phyloP scores from a whole-genome alignment of 2,888 invertebrate species.

The Didymodactylos carnosus region DNA sequence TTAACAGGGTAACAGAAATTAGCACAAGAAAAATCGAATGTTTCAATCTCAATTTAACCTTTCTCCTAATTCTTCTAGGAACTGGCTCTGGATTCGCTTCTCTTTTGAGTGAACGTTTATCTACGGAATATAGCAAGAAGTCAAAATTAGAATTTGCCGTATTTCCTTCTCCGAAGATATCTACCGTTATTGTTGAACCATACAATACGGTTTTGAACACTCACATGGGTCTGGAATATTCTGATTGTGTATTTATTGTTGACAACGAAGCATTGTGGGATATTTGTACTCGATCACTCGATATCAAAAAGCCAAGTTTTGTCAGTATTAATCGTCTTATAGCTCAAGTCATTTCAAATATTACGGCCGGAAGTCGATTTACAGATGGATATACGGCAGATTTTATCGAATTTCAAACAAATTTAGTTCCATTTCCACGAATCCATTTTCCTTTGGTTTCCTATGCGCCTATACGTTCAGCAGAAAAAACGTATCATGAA shows the following conservation, averaged over 20 bases:
- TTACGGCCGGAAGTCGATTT: slow-evolving; percentile 6
- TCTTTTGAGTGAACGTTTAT: slow-evolving; percentile 4
- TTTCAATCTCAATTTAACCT: no score
- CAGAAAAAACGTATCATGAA: slow-evolving; percentile 2
- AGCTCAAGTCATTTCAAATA: slow-evolving; percentile 9
- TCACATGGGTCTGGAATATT: slow-evolving; percentile 10
- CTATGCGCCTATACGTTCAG: slow-evolving; percentile 9
- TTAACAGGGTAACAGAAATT: no score
- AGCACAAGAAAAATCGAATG: no score
- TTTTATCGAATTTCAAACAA: slow-evolving; percentile 15
- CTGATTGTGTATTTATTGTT: slow-evolving; percentile 13
- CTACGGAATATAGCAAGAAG: slow-evolving; percentile 8
- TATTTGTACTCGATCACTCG: slow-evolving; percentile 1
- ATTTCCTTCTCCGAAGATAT: slow-evolving; percentile 1
- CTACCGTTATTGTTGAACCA: slow-evolving; percentile 15
- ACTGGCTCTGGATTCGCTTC: slow-evolving; percentile 16
- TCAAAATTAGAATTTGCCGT: slow-evolving; percentile 6
- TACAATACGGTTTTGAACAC: slow-evolving; percentile 15
- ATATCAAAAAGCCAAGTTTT: slow-evolving; percentile 11
- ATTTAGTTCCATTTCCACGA: slow-evolving; percentile 16
- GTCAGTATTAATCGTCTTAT: slow-evolving; percentile 14
- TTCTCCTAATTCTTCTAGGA: neutral
- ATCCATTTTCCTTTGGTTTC: slow-evolving; percentile 15
- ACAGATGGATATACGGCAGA: neutral
- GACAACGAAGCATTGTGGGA: slow-evolving; percentile 16